Evolutionary conservation across 2,113 vertebrate genomes (phyloP), one percentile per base, ranked within the genome.

Genomic region (Gavia stellata): DNA sequence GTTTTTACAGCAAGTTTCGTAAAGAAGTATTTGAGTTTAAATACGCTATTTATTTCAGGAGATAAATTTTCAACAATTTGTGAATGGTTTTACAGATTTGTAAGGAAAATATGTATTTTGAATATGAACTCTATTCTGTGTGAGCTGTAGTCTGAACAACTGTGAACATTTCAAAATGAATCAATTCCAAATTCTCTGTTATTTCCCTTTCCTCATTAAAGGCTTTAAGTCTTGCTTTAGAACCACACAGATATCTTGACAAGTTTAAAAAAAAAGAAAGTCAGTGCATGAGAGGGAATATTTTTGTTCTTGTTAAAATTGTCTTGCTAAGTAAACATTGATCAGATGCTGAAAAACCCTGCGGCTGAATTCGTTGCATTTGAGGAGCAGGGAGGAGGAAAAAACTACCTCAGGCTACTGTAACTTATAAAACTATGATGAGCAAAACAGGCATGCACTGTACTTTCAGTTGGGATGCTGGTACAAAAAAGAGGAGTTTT

Each of bases 301-400:
- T 92, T 96, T 96, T 92, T 87, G 36, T 91, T 91, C 95, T 72
- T 94, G 52, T 81, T 92, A 84, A 86, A 95, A 90, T 92, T 94
- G 47, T 89, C 90, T 86, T 81, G 47, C 80, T 92, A 86, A 94
- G 83, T 86, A 95, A 95, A 96, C 94, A 94, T 96, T 95, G 96
- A 96, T 97, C 80, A 87, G 49, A 65, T 65, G 36, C 53, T 75
- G 62, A 34, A 80, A 81, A 81, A 56, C 52, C 66, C 80, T 25
- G 21, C 3, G 17, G 77, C 58, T 79, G 75, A 91, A 82, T 91
- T 92, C 9, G 58, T 49, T 79, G 61, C 14, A 23, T 87, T 71
- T 78, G 77, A 87, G 70, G 42, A 92, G 29, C 49, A 74, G 36
- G 62, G 61, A 77, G 44, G 55, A 62, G 38, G 44, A 56, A 81